Percentiles rank a stretch among this genome's conserved stretches.
Conservation (phyloP, 2,888 invertebrate genomes). For the Tricholauxania praeusta region DNA sequence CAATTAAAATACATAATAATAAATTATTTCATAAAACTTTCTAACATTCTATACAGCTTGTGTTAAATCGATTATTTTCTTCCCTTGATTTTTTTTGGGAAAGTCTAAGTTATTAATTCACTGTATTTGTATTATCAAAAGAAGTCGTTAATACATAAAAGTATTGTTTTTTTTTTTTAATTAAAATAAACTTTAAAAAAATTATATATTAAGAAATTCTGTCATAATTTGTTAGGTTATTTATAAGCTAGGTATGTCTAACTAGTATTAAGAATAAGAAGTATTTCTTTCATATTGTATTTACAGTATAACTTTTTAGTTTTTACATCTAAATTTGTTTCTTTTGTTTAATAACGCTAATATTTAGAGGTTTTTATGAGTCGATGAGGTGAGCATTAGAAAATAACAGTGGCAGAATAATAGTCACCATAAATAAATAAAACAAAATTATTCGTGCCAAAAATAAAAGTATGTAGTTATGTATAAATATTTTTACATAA, state of each 20-base stretch:
- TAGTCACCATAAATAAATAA: background rate
- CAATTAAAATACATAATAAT: constrained; percentile 15
- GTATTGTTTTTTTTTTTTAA: background rate
- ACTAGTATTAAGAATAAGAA: constrained; percentile 14
- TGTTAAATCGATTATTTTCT: constrained; percentile 8
- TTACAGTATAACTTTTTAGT: constrained; percentile 16
- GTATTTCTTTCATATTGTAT: constrained; percentile 21
- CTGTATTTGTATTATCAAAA: background rate
- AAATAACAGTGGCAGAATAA: constrained; percentile 27
- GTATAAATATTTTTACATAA: background rate
- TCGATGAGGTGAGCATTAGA: constrained; percentile 23
- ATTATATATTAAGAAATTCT: constrained; percentile 18
- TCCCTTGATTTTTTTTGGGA: constrained; percentile 10
- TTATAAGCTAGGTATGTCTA: constrained; percentile 26
- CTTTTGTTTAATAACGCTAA: constrained; percentile 6
- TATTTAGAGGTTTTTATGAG: background rate
- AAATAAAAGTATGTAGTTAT: background rate
- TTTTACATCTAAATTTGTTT: constrained; percentile 21
- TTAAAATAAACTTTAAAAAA: constrained; percentile 23
- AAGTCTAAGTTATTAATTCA: constrained; percentile 9
- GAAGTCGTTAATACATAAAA: background rate
- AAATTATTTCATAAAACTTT: constrained; percentile 20
- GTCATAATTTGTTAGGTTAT: constrained; percentile 19
- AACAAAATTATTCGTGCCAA: background rate
- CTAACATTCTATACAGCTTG: constrained; percentile 16